Base-by-base conservation (phyloP, 2,888 invertebrate species). In the Dorcus hopei region DNA sequence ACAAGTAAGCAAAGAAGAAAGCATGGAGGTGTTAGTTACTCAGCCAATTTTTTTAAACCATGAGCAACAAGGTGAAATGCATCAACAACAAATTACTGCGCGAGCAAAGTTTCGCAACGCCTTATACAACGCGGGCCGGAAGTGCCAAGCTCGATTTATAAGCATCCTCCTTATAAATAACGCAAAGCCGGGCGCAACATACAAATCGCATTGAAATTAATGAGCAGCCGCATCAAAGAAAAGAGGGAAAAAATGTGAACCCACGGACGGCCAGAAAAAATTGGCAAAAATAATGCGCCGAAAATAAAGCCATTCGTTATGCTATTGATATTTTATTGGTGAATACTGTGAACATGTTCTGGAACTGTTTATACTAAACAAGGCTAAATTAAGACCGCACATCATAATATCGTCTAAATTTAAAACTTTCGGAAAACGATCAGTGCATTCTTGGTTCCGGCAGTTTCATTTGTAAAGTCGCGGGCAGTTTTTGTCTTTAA, bases 401-500 rank as follows among this genome's bases (percentile, higher is more conserved):
- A 45, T 45, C 45, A 19, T 11, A 16, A 19, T 19, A 19, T 19
- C 19, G 19, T 19, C 45, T 45, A 19, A 45, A 45, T 19, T 45
- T 45, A 42, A 42, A 42, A 14, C 7, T 14, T 9, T 11, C 42
- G 42, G 11, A 16, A 42, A 11, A 6, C 11, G 14, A 43, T 52
- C 38, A 52, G 42, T 52, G 41, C 16, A 52, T 40, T 9, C 53
- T 26, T 9, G 54, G 54, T 42, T 54, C 51, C 19, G 55, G 55
- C 33, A 59, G 52, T 40, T 52, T 57, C 43, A 49, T 33, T 41
- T 38, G 55, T 38, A 52, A 55, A 16, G 40, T 9, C 41, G 38
- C 9, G 19, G 39, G n/a, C 11, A 40, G 41, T 50, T 39, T 53
- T 53, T 38, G 55, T 43, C 55, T 59, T 53, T 11, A 38, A 48